Evolutionary conservation across 2,888 invertebrate species (phyloP), one percentile per base, ranked within the genome.

Genomic region (Cryptus viduatorius): DNA sequence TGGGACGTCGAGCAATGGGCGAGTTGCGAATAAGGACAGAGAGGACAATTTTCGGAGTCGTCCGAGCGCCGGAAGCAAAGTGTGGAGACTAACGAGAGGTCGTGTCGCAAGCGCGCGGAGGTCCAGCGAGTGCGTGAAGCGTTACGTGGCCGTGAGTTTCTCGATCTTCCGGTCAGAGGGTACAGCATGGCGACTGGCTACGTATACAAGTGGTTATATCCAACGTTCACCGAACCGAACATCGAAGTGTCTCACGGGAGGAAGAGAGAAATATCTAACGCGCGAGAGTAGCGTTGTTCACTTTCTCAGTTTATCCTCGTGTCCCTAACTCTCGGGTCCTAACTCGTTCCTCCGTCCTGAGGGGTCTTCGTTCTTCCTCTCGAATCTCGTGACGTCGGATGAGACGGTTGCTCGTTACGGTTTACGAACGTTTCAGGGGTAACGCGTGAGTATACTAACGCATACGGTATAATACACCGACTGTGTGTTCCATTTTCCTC

Each of bases 91-190:
- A 88, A 89, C 85, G 87, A 87, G 85, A 87, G 87, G 86, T 87
- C 86, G 87, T 84, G 82, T 79, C 8, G 5, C 37, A 37, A 37
- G 24, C 59, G 81, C 59, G 73, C 50, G 79, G n/a, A 61, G 79
- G 86, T 86, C 82, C 86, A 87, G 86, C 86, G 56, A 24, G 86
- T 88, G 88, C 87, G 88, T 87, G 78, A 83, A 87, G 86, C 83
- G 86, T 83, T 86, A 87, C 86, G 85, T 87, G 86, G 85, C 86
- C 83, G 87, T 88, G 56, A 24, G 88, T 87, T 88, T 85, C 86
- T 77, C 86, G 82, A 82, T 83, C 85, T 86, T 86, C 86, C 88
- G 87, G 87, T 87, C 87, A 84, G 77, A 80, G 85, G 81, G 85
- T 79, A 37, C 56, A 19, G 19, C 56, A 24, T 10, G 24, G 24